phyloP scores from a whole-genome alignment of 2,113 vertebrate genomes.

The Loxodonta africana region DNA sequence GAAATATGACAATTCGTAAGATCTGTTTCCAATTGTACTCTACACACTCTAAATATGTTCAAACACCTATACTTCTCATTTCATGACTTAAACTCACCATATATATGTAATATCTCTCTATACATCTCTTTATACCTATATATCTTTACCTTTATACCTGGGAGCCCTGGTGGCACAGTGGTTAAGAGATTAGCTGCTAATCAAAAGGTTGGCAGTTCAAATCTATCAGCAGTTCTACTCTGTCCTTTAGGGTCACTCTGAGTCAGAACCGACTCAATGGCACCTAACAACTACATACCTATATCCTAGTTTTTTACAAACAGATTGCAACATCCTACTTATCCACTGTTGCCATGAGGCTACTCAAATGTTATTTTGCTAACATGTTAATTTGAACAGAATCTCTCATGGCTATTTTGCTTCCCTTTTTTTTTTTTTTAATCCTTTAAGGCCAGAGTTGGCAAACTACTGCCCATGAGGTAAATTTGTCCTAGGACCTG shows the following conservation, averaged over 20 bases:
- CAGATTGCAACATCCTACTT: background rate
- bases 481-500: background rate
- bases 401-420: slow-evolving; percentile 26
- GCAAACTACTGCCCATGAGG: background rate
- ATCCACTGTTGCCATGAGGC: background rate
- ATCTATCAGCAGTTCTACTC: too few species aligned
- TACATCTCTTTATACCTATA: too few species aligned
- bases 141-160: too few species aligned
- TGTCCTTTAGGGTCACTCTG: too few species aligned
- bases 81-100: background rate
- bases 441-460: slow-evolving; percentile 36
- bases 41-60: background rate
- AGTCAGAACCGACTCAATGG: too few species aligned
- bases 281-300: too few species aligned
- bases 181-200: too few species aligned
- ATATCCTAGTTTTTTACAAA: background rate
- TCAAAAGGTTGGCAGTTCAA: too few species aligned
- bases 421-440: background rate
- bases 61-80: background rate
- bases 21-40: background rate
- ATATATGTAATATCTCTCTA: background rate
- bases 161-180: too few species aligned
- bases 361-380: background rate
- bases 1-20: background rate
- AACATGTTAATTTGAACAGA: slow-evolving; percentile 31